phyloP scores from a whole-genome alignment of 2,888 invertebrate species.

The Plebejus melissa region DNA sequence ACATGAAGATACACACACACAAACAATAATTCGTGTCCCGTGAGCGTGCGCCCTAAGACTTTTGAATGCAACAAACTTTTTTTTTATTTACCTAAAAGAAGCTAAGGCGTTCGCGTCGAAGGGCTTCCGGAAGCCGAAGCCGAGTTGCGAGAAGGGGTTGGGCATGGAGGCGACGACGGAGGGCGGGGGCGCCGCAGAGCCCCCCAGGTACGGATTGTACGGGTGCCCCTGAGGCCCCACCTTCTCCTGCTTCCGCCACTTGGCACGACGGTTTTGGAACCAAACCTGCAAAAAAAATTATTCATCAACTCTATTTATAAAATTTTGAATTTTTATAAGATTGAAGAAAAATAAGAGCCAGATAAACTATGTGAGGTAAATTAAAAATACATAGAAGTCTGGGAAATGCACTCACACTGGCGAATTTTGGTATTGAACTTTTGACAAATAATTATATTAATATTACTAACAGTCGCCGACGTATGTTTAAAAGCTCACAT shows the following conservation, averaged over 20 bases:
- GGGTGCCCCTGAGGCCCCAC: conserved; percentile 94
- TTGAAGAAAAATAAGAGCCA: too few species aligned
- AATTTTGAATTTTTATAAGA: too few species aligned
- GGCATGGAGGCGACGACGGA: conserved; percentile 88
- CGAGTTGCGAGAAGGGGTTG: conserved; percentile 88
- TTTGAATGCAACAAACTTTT: neutral
- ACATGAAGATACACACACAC: neutral
- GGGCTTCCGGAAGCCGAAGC: conserved; percentile 86
- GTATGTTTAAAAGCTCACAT: neutral
- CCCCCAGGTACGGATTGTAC: conserved; percentile 89
- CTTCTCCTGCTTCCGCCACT: conserved; percentile 96
- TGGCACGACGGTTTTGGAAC: conserved; percentile 95
- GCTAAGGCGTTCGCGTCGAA: conserved; percentile 84
- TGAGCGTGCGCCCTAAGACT: too few species aligned
- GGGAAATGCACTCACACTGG: too few species aligned
- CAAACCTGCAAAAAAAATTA: conserved; percentile 84
- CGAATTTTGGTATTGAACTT: too few species aligned
- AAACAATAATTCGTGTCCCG: too few species aligned
- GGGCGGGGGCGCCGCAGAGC: conserved; percentile 82
- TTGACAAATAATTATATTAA: too few species aligned
- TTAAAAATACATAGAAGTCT: too few species aligned
- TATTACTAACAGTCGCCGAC: too few species aligned
- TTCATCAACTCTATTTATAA: conserved; percentile 32
- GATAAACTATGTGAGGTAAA: too few species aligned
- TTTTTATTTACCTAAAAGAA: conserved; percentile 80